Evolutionary conservation across 1,140 invertebrate genomes (phyloP).

Genomic region (Drosophila paulistorum): DNA sequence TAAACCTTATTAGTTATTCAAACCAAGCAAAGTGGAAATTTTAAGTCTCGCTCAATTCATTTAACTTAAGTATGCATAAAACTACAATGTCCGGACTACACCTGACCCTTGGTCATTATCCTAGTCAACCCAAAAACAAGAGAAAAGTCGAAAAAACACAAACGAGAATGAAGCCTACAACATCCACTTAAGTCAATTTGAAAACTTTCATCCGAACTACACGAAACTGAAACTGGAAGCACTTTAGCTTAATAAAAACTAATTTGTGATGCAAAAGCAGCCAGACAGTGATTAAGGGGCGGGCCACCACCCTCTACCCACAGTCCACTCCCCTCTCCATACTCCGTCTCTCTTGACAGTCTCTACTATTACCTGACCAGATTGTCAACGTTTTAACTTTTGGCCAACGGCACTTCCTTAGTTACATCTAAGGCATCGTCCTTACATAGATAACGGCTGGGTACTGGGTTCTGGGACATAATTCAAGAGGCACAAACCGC

Average conservation of each 20-base stretch:
- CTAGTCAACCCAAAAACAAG: background rate
- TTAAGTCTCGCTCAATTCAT: conserved; percentile 10
- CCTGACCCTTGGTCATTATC: conserved; percentile 30
- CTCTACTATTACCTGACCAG: conserved; percentile 43
- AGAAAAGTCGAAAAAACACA: background rate
- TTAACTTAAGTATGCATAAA: conserved; percentile 17
- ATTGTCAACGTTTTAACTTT: conserved; percentile 57
- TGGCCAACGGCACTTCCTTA: conserved; percentile 42
- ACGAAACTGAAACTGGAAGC: conserved; percentile 32
- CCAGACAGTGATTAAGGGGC: conserved; percentile 23
- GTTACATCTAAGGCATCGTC: conserved; percentile 9
- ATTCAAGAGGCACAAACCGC: conserved; percentile 40
- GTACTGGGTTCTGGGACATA: conserved; percentile 24
- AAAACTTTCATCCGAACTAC: conserved; percentile 47
- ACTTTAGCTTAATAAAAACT: conserved; percentile 63
- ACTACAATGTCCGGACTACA: background rate
- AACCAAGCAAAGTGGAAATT: conserved; percentile 3
- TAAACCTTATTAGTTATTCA: conserved; percentile 8
- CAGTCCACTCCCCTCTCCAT: background rate
- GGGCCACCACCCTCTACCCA: background rate
- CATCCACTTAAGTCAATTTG: conserved; percentile 37
- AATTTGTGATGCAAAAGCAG: conserved; percentile 49
- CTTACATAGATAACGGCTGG: conserved; percentile 6
- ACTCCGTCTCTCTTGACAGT: background rate
- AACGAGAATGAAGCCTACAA: background rate